Evolutionary conservation across 2,113 vertebrate genomes (phyloP), one percentile per base, ranked within the genome.

Genomic region (Hippopotamus amphibius): DNA sequence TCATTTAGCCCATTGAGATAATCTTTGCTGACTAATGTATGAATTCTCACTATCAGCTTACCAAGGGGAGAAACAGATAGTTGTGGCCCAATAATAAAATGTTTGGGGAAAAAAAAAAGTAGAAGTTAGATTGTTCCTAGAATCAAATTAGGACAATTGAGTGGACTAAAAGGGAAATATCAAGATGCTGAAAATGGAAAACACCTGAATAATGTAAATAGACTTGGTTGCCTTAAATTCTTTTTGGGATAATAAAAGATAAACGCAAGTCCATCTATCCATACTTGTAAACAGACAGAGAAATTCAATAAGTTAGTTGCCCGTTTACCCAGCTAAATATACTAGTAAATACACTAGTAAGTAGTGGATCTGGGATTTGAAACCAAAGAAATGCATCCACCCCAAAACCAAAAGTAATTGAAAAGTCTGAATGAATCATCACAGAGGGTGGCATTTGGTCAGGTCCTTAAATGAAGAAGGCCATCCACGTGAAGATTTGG

Each of bases 211-310:
- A 77, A 48, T 94, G 57, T 21, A 83, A 79, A 94, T 84, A 88
- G 41, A 30, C 11, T 22, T 48, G 63, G 17, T 72, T 72, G 37
- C 22, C 28, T 95, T 97, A 84, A 90, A 84, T 90, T 0, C 19
- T 87, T 95, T 92, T 71, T 22, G 41, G 37, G 81, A 93, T 55
- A 95, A 74, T 28, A 11, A 95, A 93, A 24, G 7, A 4, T 81
- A 77, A 91, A 30, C 2, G 53, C 4, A 1, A 57, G 92, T 59
- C 33, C 2, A 71, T 81, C 53, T 41, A 83, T 22, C 21, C 48
- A 28, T 28, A 24, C n/a, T 77, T 88, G 33, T 5, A 85, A 82
- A 80, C 14, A n/a, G 9, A 33, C 7, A 37, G 26, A 61, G 5
- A 76, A 10, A 4, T 41, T 84, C 57, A 48, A 10, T 41, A 74